Evolutionary conservation across 2,888 invertebrate genomes (phyloP), one percentile per base, ranked within the genome.

Genomic region (Sinotaia quadrata): DNA sequence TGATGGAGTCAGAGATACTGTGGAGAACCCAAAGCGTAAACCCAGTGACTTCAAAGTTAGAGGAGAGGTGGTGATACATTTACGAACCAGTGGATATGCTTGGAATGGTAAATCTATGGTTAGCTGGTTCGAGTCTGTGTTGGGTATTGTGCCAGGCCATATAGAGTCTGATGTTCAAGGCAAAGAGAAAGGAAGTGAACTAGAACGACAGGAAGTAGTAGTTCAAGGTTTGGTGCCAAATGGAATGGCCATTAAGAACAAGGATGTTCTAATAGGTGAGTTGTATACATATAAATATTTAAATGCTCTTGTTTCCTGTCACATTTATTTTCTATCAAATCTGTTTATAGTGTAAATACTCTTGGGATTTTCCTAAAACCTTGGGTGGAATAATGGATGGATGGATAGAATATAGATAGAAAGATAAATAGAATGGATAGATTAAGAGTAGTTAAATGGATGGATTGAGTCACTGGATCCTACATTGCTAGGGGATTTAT

Each of bases 141-240:
- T 65, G 47, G 65, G 65, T 8, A 65, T 65, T n/a, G 65, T 65
- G 10, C 44, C 56, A 3, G 65, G 65, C 1, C 15, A 37, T 31
- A 37, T 3, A 24, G 36, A 51, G n/a, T 5, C n/a, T 33, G 27
- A 54, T 29, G 18, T 29, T 29, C 8, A 37, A 27, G 21, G 24
- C n/a, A 3, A 12, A 5, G 54, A 41, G 56, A 41, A 21, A 2
- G 31, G 33, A 18, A 21, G 21, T 4, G 21, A 47, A 31, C 7
- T n/a, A 21, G 8, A 7, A 1, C n/a, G 18, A 21, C 47, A 47
- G 24, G 7, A 18, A 24, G n/a, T 65, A 10, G 15, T 56, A 15
- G 21, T 65, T 15, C 41, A 33, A 12, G 65, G 56, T 7, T 41
- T 65, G 41, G 24, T 31, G 15, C 65, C 65, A 1, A 56, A 65